Percentiles rank a stretch among this genome's conserved stretches.
These are phyloP conservation scores for Aphelocoma californica DNA, from an alignment of 2,797 vertebrate genomes.

Conservation along the genomic window DNA sequence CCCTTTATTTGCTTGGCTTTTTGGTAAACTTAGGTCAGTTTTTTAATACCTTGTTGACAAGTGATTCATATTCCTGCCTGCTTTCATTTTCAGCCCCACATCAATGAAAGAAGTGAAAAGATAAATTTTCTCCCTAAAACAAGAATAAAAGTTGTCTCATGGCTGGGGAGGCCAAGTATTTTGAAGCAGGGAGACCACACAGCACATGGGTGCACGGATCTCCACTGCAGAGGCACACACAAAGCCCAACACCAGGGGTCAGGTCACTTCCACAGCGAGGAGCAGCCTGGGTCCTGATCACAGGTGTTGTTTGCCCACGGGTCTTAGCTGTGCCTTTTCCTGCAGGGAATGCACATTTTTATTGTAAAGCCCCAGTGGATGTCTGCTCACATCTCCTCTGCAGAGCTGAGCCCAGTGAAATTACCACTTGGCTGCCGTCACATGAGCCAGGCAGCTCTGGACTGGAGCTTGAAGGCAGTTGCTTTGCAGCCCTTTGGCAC, in stretches of 20 bases:
- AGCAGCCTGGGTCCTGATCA: background rate
- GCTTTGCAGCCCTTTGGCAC: background rate
- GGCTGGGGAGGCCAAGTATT: background rate
- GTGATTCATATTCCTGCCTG: background rate
- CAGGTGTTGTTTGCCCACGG: accelerated
- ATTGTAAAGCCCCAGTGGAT: background rate
- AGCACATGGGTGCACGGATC: accelerated
- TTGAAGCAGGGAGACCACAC: background rate
- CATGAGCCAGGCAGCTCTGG: background rate
- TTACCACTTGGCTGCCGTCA: background rate
- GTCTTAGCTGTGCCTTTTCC: background rate
- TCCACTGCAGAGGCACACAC: background rate
- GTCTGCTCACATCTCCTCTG: background rate
- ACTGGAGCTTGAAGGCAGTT: background rate
- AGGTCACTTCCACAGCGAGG: background rate
- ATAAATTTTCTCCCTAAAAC: background rate
- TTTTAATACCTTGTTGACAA: background rate
- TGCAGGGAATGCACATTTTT: background rate
- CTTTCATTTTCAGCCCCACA: background rate
- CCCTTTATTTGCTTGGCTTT: background rate
- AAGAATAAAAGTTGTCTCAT: background rate
- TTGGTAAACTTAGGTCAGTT: background rate
- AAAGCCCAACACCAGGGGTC: background rate
- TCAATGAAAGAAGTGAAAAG: background rate
- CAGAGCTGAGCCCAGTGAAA: background rate